These are phyloP conservation scores for Cephalotes varians DNA, from an alignment of 2,888 invertebrate species.

Conservation along the genomic window DNA sequence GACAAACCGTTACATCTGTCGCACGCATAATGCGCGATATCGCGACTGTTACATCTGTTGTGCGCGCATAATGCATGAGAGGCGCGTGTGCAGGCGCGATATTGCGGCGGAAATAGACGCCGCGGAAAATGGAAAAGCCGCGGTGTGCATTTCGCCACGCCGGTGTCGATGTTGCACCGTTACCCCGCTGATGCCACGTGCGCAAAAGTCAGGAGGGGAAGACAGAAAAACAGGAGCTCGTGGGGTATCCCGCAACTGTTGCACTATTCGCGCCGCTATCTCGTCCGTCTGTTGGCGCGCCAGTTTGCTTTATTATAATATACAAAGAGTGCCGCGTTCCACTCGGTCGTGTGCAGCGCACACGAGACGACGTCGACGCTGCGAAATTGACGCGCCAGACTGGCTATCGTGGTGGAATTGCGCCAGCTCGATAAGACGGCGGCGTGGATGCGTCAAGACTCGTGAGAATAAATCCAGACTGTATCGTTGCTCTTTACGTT, in stretches of 20 bases:
- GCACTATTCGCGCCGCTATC: slow-evolving; percentile 57
- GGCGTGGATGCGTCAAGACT: slow-evolving; percentile 11
- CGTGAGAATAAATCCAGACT: slow-evolving; percentile 37
- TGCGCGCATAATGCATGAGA: slow-evolving; percentile 76
- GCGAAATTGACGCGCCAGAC: slow-evolving; percentile 51
- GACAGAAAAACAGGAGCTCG: neutral
- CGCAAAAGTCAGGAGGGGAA: neutral
- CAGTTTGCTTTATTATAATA: slow-evolving; percentile 54
- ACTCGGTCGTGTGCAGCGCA: slow-evolving; percentile 2
- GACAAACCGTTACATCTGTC: slow-evolving; percentile 78
- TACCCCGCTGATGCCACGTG: slow-evolving; percentile 8
- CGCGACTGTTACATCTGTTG: slow-evolving; percentile 70
- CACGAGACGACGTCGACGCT: neutral
- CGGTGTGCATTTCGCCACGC: slow-evolving; percentile 54
- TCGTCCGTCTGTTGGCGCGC: slow-evolving; percentile 41
- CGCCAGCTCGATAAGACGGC: slow-evolving; percentile 43
- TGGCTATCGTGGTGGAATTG: slow-evolving; percentile 45
- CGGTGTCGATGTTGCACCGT: slow-evolving; percentile 30
- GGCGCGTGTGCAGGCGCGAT: slow-evolving; percentile 65
- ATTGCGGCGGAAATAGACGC: slow-evolving; percentile 70
- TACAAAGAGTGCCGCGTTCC: neutral
- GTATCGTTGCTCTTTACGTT: slow-evolving; percentile 16
- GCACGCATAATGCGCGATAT: slow-evolving; percentile 77
- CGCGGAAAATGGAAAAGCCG: slow-evolving; percentile 74
- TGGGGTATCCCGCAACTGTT: slow-evolving; percentile 66